Conservation (phyloP, 2,888 invertebrate species). For the Drosophila borealis region DNA sequence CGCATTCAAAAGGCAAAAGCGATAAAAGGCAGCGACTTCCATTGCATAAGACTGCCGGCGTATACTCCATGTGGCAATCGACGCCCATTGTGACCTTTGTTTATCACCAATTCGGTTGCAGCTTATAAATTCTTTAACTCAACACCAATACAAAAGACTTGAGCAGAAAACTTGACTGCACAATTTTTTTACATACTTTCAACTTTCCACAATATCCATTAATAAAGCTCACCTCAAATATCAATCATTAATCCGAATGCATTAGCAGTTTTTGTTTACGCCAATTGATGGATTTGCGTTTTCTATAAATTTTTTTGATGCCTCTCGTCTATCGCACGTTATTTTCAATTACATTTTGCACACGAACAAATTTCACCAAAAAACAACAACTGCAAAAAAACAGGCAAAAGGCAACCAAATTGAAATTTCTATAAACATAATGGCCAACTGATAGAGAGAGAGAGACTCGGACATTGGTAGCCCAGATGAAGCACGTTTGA, state of each 20-base stretch:
- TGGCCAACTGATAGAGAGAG: constrained; percentile 6
- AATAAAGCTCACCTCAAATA: constrained; percentile 42
- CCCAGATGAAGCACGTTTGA: constrained; percentile 37
- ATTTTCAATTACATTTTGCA: constrained; percentile 70
- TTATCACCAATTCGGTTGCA: neutral
- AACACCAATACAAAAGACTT: constrained; percentile 12
- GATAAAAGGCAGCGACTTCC: constrained; percentile 10
- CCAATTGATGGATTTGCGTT: constrained; percentile 33
- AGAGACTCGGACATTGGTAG: constrained; percentile 10
- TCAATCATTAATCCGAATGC: constrained; percentile 52
- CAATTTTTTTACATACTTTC: constrained; percentile 8
- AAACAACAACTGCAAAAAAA: constrained; percentile 45
- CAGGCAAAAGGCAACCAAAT: constrained; percentile 41
- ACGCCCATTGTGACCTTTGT: neutral
- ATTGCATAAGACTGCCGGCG: constrained; percentile 32
- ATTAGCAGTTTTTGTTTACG: constrained; percentile 31
- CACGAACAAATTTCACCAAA: constrained; percentile 64
- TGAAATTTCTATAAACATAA: constrained; percentile 63
- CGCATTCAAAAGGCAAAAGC: constrained; percentile 11
- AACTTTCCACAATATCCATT: constrained; percentile 34
- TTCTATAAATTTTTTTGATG: constrained; percentile 7
- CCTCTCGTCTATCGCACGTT: constrained; percentile 40
- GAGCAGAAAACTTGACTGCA: constrained; percentile 1
- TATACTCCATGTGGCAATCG: constrained; percentile 4
- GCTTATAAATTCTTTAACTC: neutral